A percentile compares a stretch with the other conserved stretches of the same genome.
Evolutionary conservation across 2,113 vertebrate genomes (phyloP).

Genomic region (Hystrix brachyura): DNA sequence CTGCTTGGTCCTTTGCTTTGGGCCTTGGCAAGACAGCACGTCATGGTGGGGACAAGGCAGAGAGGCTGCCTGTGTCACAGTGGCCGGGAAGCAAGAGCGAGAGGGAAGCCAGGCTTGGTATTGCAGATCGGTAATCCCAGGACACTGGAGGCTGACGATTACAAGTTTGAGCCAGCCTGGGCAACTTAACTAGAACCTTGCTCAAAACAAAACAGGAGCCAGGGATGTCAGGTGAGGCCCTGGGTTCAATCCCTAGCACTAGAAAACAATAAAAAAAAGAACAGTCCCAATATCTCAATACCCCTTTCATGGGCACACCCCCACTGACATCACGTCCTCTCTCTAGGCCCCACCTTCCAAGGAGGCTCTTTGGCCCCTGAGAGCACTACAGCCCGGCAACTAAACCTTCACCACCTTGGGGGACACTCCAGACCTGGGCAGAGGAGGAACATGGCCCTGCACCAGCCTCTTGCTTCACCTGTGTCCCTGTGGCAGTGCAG

Average conservation of each 20-base stretch:
- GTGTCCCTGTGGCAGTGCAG: neutral
- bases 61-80: neutral
- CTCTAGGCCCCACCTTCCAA: neutral
- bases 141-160: neutral
- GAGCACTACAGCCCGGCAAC: neutral
- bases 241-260: neutral
- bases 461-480: neutral
- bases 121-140: neutral
- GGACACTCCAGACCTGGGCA: neutral
- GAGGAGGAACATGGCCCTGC: rapidly evolving
- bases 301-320: neutral
- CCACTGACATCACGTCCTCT: neutral
- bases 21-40: neutral
- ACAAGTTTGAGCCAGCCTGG: neutral
- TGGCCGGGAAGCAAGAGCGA: too few relatives aligned
- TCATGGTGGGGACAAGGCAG: too few relatives aligned
- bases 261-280: neutral
- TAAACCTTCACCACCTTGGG: neutral
- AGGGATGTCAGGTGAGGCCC: neutral
- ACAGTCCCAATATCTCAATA: neutral
- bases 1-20: neutral
- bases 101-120: neutral
- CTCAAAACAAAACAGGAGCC: neutral
- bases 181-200: neutral
- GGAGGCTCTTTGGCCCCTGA: neutral